These are phyloP conservation scores for Danio albolineatus DNA, from an alignment of 2,797 vertebrate genomes.

Conservation along the genomic window DNA sequence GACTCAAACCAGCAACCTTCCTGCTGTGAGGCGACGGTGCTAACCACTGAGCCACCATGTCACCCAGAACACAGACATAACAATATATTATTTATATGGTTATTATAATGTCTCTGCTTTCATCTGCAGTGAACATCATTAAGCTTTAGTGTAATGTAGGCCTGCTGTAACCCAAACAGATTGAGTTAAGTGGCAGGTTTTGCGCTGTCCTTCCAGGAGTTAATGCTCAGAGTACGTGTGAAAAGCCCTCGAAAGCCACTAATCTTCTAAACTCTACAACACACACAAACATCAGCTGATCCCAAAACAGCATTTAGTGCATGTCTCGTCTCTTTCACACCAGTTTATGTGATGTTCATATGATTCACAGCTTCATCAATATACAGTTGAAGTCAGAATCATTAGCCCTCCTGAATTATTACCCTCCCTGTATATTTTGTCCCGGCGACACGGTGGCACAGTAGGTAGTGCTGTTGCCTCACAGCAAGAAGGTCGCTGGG, in stretches of 20 bases:
- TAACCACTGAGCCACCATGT: no score
- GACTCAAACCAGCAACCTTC: no score
- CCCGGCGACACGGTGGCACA: no score
- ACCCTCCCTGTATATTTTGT: no score
- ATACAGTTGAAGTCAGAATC: no score
- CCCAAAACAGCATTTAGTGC: conserved; percentile 45
- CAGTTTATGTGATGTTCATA: neutral
- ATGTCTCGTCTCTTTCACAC: neutral
- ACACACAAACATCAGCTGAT: conserved; percentile 39
- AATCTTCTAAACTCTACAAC: conserved; percentile 54
- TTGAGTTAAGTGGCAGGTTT: conserved; percentile 35
- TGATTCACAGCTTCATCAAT: no score
- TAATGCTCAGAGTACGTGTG: conserved; percentile 40
- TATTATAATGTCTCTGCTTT: neutral
- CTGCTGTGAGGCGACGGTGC: no score
- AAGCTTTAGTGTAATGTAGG: neutral
- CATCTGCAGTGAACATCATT: neutral
- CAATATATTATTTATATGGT: neutral
- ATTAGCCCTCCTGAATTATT: no score
- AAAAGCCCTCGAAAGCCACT: conserved; percentile 55
- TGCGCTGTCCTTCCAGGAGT: conserved; percentile 43
- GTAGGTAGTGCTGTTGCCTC: no score
- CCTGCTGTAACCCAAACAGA: conserved; percentile 35
- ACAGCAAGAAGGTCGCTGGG: no score
- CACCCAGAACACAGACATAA: neutral